These are phyloP conservation scores for Cheilinus undulatus DNA, from an alignment of 2,113 vertebrate species.

Conservation along the genomic window DNA sequence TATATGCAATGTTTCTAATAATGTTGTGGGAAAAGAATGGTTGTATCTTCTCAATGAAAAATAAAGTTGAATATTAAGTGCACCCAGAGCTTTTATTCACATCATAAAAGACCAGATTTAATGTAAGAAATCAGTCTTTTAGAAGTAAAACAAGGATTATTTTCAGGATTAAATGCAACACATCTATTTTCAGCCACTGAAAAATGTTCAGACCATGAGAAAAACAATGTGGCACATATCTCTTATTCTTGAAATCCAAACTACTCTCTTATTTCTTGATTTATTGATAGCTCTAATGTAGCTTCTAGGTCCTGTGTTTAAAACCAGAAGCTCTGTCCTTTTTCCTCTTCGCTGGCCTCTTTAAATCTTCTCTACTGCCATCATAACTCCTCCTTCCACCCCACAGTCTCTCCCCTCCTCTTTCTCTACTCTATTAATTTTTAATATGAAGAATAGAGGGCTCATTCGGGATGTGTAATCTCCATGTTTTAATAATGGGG, in stretches of 20 bases:
- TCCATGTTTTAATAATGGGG: constrained; percentile 68
- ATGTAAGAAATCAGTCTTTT: background rate
- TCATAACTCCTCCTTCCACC: background rate
- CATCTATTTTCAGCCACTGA: constrained; percentile 16
- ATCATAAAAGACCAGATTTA: background rate
- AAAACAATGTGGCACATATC: background rate
- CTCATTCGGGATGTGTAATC: constrained; percentile 62
- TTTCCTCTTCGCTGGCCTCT: constrained; percentile 19
- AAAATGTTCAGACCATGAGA: background rate
- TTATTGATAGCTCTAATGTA: constrained; percentile 54
- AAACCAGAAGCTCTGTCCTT: constrained; percentile 23
- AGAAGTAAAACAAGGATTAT: too few relatives aligned
- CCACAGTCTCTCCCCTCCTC: background rate
- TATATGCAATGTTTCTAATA: constrained; percentile 17
- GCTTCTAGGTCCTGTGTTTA: constrained; percentile 33
- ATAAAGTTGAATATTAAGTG: constrained; percentile 1
- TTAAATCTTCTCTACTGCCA: constrained; percentile 15
- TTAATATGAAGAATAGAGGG: constrained; percentile 53
- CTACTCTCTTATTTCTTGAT: constrained; percentile 41
- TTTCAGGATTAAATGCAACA: background rate
- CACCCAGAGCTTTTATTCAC: background rate
- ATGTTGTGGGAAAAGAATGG: background rate
- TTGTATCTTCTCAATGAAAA: constrained; percentile 14
- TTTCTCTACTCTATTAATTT: constrained; percentile 39
- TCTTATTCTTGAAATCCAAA: constrained; percentile 11